Evolutionary conservation across 2,888 invertebrate genomes (phyloP).

Genomic region (Drosophila paramelanica): DNA sequence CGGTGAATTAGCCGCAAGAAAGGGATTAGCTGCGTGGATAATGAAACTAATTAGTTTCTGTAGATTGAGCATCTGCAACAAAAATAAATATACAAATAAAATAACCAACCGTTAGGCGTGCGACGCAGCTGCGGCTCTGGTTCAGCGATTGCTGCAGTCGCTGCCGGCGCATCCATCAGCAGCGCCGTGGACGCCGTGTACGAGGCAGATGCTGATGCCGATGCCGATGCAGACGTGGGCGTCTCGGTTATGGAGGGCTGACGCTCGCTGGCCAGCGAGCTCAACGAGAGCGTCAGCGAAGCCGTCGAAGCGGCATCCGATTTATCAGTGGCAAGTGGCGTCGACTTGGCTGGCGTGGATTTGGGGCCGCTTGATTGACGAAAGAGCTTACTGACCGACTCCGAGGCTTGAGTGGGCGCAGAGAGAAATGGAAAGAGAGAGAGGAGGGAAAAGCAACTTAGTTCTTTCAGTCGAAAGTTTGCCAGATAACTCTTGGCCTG

Average conservation of each 20-base stretch:
- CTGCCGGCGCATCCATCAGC: conserved; percentile 67
- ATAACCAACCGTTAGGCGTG: conserved; percentile 68
- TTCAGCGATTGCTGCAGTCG: conserved; percentile 41
- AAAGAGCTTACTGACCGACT: conserved; percentile 85
- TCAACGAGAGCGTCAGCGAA: conserved; percentile 81
- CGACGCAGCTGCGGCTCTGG: conserved; percentile 50
- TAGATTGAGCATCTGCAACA: conserved; percentile 4
- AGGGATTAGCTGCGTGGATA: conserved; percentile 75
- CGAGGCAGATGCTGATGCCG: conserved; percentile 69
- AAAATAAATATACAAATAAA: no score
- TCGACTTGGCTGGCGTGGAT: conserved; percentile 63
- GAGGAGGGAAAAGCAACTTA: conserved; percentile 42
- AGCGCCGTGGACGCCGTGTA: conserved; percentile 81
- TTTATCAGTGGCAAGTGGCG: conserved; percentile 56
- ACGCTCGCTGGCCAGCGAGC: conserved; percentile 81
- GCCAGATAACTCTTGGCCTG: conserved; percentile 64
- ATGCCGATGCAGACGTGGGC: conserved; percentile 51
- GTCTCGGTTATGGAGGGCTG: conserved; percentile 64
- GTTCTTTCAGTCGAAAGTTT: conserved; percentile 45
- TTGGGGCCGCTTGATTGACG: conserved; percentile 79
- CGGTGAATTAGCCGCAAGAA: conserved; percentile 70
- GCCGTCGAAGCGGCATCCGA: conserved; percentile 71
- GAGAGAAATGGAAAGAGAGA: conserved; percentile 12
- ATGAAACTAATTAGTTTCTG: conserved; percentile 57
- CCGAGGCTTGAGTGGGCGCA: conserved; percentile 66